Evolutionary conservation across 2,113 vertebrate species (phyloP).

Genomic region (Bubalus kerabau): DNA sequence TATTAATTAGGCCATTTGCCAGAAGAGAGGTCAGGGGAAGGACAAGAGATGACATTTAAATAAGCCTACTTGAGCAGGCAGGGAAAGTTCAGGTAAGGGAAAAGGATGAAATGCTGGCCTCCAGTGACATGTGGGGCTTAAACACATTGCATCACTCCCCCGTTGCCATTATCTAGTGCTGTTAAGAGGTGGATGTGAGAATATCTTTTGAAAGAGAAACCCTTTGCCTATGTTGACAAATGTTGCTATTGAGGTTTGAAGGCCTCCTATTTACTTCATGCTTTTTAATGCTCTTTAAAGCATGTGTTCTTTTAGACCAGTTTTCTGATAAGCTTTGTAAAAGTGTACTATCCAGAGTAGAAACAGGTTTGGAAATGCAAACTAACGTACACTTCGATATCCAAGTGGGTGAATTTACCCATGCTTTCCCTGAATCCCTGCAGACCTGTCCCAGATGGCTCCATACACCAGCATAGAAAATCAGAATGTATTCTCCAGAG

Average conservation of each 20-base stretch:
- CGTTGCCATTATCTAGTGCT: not conserved
- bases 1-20: conserved; percentile 28
- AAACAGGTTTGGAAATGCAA: conserved; percentile 38
- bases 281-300: conserved; percentile 46
- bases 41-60: conserved; percentile 3
- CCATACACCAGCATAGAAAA: not conserved
- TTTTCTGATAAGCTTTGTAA: conserved; percentile 60
- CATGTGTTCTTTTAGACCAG: conserved; percentile 50
- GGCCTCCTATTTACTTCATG: conserved; percentile 53
- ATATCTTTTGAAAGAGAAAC: conserved; percentile 53
- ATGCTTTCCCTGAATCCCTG: not conserved
- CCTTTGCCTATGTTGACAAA: conserved; percentile 44
- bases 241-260: conserved; percentile 51
- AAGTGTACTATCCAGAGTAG: conserved; percentile 31
- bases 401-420: not conserved
- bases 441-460: not conserved
- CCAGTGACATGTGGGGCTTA: not conserved
- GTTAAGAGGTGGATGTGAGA: conserved; percentile 42
- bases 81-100: not conserved
- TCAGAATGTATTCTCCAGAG: not conserved
- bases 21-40: conserved; percentile 5
- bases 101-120: not conserved
- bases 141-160: not conserved
- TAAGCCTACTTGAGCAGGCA: not conserved
- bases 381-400: not conserved